Evolutionary conservation across 2,113 vertebrate genomes (phyloP), one percentile per base, ranked within the genome.

Genomic region (Fregetta grallaria): DNA sequence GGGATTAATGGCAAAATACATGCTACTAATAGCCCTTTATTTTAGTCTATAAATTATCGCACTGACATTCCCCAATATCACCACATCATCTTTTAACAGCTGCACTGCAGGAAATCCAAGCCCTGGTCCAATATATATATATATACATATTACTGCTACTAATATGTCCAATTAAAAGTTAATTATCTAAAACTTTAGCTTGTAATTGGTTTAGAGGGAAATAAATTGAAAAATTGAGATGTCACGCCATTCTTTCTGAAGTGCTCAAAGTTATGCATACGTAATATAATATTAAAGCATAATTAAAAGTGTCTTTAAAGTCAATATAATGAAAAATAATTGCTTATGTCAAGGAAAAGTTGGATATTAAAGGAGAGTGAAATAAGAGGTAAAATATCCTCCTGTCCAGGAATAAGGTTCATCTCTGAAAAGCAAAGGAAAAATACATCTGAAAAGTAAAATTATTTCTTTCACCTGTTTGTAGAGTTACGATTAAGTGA

Each of bases 141-240:
- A 13, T 55, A n/a, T 15, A n/a, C n/a, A 8, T 74, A 34, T 22
- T 45, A 42, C 70, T 67, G 50, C 15, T 81, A 58, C 8, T 52
- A 94, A 72, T 44, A 91, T 78, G 65, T 91, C 95, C 77, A 96
- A 90, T 97, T 94, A 96, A 91, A 56, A 75, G 26, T 68, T 90
- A 67, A 91, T 94, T 95, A 95, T 96, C 90, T 90, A 97, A 97
- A 97, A 88, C 70, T 88, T 92, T 40, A 88, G 38, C 77, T 79
- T 85, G 67, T 94, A 91, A 44, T 95, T 55, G 53, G 42, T 94
- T 94, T 62, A 85, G 59, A 97, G 52, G 21, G 36, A 91, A 78
- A 92, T 83, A 95, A 87, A 77, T 45, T 61, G 1, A 32, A 91
- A 77, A 63, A 40, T 3, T 53, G 18, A 72, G 29, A 47, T 27